Base-by-base conservation (phyloP, 2,797 vertebrate species). In the Leptatherina wallacei region DNA sequence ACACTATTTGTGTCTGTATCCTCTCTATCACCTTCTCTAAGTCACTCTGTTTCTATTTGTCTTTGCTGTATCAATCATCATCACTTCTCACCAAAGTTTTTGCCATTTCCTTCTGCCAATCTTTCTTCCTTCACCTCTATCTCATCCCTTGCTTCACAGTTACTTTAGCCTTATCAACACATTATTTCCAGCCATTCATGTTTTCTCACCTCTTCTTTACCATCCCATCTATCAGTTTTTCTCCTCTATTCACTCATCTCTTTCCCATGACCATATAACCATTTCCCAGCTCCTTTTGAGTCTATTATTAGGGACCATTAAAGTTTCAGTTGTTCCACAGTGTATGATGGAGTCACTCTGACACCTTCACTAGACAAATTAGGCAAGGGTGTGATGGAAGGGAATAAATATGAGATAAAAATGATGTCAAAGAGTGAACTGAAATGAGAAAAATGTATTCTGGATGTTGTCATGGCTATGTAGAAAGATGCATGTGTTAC, bases 271-370 rank as follows among this genome's bases (percentile, higher is more conserved):
- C 74, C 1, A 7, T 18, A 22, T 61, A 65, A 32, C 52, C 65
- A 27, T 67, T 54, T 24, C 69, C 49, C 64, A 24, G 20, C 65
- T 81, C 61, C 76, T 64, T 80, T 69, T 73, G 62, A 81, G 75
- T 72, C 75, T 75, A 52, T 86, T 81, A 88, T 84, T 88, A 84
- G 64, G 71, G 65, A 67, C 82, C 85, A 82, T 88, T 89, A 85
- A 65, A 72, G 76, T 73, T 81, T 90, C 57, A 58, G 65, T 65
- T 77, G 64, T 55, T 84, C 62, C 40, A 49, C 54, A 5, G 52
- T 75, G 77, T 85, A 58, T 61, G 65, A 80, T 63, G 38, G 73
- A 84, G 78, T 77, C 78, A 65, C 63, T 59, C 61, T 74, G 72
- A 86, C 80, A 87, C 73, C 44, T 65, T 84, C 56, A 42, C 54